These are phyloP conservation scores for Zaprionus capensis DNA, from an alignment of 1,140 invertebrate genomes.

Conservation along the genomic window DNA sequence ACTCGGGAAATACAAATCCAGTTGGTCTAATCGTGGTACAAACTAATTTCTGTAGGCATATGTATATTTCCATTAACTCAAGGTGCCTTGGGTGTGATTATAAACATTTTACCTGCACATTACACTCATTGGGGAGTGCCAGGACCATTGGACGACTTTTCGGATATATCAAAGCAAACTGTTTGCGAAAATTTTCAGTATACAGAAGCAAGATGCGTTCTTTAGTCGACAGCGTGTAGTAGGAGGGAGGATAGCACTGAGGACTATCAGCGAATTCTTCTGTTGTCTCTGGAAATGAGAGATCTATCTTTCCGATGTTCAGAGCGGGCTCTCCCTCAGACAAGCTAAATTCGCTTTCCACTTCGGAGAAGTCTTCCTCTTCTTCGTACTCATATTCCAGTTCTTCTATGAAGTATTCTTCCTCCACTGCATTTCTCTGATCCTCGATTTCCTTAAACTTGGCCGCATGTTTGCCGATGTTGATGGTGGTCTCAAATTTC, in stretches of 20 bases:
- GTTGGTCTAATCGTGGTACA: constrained; percentile 87
- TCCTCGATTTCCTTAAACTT: constrained; percentile 69
- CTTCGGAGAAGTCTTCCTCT: constrained; percentile 37
- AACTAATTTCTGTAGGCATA: constrained; percentile 86
- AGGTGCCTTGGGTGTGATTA: neutral
- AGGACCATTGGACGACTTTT: constrained; percentile 90
- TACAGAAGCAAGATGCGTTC: constrained; percentile 91
- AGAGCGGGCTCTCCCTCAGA: constrained; percentile 62
- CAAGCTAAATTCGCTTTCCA: constrained; percentile 56
- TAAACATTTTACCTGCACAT: constrained; percentile 86
- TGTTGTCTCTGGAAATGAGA: constrained; percentile 73
- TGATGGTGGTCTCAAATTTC: constrained; percentile 29
- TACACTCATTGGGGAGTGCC: constrained; percentile 92
- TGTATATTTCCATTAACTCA: neutral
- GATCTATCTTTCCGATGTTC: constrained; percentile 67
- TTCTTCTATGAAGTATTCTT: neutral
- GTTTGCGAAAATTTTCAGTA: constrained; percentile 93
- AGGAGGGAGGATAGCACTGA: constrained; percentile 88
- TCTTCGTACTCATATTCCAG: constrained; percentile 42
- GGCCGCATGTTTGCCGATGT: constrained; percentile 32
- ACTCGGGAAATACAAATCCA: constrained; percentile 85
- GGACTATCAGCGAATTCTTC: constrained; percentile 58
- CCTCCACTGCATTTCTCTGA: neutral
- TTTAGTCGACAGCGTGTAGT: constrained; percentile 90
- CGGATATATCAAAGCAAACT: constrained; percentile 87